Base-by-base conservation (phyloP, 2,888 invertebrate genomes). In the Aphrophora alni region DNA sequence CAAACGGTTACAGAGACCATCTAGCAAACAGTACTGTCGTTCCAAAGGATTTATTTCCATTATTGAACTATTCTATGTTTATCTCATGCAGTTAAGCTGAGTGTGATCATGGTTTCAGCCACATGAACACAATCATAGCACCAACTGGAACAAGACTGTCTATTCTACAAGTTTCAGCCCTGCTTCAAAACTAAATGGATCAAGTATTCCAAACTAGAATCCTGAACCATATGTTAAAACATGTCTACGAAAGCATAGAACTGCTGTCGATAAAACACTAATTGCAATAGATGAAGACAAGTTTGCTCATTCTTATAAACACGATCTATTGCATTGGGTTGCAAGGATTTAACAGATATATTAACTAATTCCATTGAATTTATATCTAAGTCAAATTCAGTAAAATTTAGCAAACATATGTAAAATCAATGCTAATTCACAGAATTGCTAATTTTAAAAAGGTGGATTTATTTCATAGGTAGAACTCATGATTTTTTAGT, bases 51-150 rank as follows among this genome's bases (percentile, higher is more conserved):
- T 26, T 76, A 24, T 28, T 7, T 21, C 59, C 76, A 24, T 68
- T 76, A 17, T 27, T 59, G 28, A 76, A 59, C 59, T 59, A n/a
- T 27, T 24, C 70, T 2, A 77, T 38, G 71, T 69, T 70, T 21
- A 69, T 77, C 21, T 69, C 70, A 38, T 70, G 77, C 77, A 70
- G 77, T 77, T 70, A 68, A 70, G 25, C 26, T 38, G 70, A 77
- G 38, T 70, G 38, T 38, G 77, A 81, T 25, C 68, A 26, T 17
- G 81, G 75, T 25, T 81, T 81, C 51, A 81, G 81, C 71, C 33
- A n/a, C 33, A 75, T 82, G 80, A 82, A 82, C 71, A 71, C 69
- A n/a, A 82, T 81, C 28, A 75, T 77, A 28, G n/a, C 51, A 21
- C 73, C 78, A 73, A 73, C 51, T 44, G n/a, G 78, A 72, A 38